These are phyloP conservation scores for Dunckerocampus dactyliophorus DNA, from an alignment of 2,113 vertebrate species.

Conservation along the genomic window DNA sequence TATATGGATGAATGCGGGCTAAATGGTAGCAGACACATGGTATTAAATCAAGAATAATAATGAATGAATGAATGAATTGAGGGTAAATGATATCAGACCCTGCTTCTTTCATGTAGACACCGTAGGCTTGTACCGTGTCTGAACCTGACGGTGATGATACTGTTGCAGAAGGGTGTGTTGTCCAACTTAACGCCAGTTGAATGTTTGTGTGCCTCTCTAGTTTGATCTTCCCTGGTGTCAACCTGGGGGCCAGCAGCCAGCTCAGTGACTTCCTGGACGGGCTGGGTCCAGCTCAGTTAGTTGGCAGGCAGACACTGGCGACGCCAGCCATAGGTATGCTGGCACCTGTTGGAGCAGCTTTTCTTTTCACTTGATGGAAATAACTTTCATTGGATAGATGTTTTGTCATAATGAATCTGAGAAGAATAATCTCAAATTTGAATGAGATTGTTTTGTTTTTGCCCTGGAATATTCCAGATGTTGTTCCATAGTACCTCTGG, in stretches of 20 bases:
- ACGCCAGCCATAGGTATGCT: conserved; percentile 89
- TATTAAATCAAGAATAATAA: no score
- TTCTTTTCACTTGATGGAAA: neutral
- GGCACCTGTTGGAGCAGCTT: neutral
- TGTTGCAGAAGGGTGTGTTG: neutral
- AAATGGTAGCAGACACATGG: no score
- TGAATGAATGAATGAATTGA: no score
- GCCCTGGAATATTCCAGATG: neutral
- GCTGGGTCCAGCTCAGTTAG: conserved; percentile 92
- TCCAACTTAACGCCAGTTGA: neutral
- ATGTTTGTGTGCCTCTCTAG: conserved; percentile 59
- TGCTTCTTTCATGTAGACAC: no score
- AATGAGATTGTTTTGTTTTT: neutral
- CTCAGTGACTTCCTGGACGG: conserved; percentile 98
- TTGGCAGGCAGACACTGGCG: conserved; percentile 93
- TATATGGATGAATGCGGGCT: no score
- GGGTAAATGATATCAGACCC: no score
- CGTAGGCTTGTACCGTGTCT: no score
- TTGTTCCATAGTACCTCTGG: neutral
- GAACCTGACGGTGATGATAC: no score
- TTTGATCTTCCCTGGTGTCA: conserved; percentile 91
- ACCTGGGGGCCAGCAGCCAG: conserved; percentile 91
- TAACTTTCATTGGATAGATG: neutral
- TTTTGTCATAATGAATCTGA: no score
- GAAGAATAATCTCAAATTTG: neutral